Evolutionary conservation across 37 sponge, comb jelly and placozoan species (phyloP).

Genomic region (Halichondria panicea): DNA sequence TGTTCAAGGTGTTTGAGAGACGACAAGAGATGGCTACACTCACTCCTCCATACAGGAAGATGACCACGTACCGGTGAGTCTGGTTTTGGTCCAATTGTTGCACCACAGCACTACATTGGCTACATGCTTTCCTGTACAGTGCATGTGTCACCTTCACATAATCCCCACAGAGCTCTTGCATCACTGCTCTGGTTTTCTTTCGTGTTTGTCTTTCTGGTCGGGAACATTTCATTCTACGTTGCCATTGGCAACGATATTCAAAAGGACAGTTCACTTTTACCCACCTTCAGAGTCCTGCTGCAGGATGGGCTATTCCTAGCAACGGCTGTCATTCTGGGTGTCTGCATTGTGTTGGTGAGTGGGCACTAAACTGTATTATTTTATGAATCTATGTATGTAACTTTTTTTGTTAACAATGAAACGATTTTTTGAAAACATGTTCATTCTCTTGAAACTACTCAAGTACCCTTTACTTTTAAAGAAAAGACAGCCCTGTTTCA

Average conservation of each 20-base stretch:
- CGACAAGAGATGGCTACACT: conserved; percentile 38
- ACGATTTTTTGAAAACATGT: too few species aligned
- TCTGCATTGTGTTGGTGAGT: conserved; percentile 65
- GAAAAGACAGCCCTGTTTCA: too few species aligned
- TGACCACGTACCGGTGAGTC: conserved; percentile 27
- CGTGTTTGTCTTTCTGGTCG: conserved; percentile 27
- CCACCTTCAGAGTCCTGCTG: conserved; percentile 35
- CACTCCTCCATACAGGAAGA: conserved; percentile 32
- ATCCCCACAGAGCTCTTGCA: conserved; percentile 30
- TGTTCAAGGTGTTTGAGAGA: conserved; percentile 41
- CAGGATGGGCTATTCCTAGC: conserved; percentile 65
- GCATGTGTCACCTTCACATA: too few species aligned
- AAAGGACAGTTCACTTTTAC: too few species aligned
- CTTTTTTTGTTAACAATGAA: too few species aligned
- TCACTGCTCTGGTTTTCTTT: conserved; percentile 27
- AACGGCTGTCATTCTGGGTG: conserved; percentile 55
- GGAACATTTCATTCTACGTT: conserved; percentile 55
- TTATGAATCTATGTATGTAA: too few species aligned
- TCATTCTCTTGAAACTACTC: too few species aligned
- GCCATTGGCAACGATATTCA: conserved; percentile 10
- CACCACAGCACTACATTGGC: too few species aligned
- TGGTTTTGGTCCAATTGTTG: not conserved
- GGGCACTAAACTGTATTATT: too few species aligned
- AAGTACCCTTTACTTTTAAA: too few species aligned
- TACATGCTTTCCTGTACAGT: too few species aligned